Base-by-base conservation (phyloP, 2,797 vertebrate species). In the Cephalopachus bancanus region DNA sequence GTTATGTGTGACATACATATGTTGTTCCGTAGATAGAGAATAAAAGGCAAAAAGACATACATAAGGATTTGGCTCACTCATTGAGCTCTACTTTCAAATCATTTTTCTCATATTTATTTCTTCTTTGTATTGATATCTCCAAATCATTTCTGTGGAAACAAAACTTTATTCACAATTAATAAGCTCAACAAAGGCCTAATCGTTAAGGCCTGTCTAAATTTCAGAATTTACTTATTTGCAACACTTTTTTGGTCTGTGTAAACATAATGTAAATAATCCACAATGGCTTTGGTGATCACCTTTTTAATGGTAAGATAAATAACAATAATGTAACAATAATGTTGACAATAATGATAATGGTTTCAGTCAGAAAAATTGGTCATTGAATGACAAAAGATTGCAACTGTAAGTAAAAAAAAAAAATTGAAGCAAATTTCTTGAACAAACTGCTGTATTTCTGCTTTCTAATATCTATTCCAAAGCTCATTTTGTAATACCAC, bases 401-500 rank as follows among this genome's bases (percentile, higher is more conserved):
- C 53, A 37, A 49, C 64, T 95, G 16, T 65, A 93, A 94, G 87
- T 71, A 72, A 97, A 97, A 83, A 55, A 85, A 88, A 55, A 85
- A 88, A 71, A 94, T 93, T 71, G 57, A 92, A 96, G 49, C 28
- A 88, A 93, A 87, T 89, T 19, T 84, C 16, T 92, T 93, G 80
- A 74, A 92, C 15, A 93, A 7, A 55, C 14, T 95, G 51, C 80
- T 92, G 9, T 60, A 95, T 96, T 92, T 96, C 83, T 91, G 80
- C 49, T 96, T 95, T 84, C 83, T 95, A 96, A 71, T 96, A 94
- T 74, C 83, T 95, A 59, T 97, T 93, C 67, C 83, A 90, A 94
- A 93, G n/a, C 14, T 57, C 81, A 80, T 92, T 97, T 97, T 96
- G 79, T 96, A 76, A 71, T 75, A 87, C 84, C 96, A 96, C 96